phyloP scores from a whole-genome alignment of 2,888 invertebrate species.

The Erebia ligea region DNA sequence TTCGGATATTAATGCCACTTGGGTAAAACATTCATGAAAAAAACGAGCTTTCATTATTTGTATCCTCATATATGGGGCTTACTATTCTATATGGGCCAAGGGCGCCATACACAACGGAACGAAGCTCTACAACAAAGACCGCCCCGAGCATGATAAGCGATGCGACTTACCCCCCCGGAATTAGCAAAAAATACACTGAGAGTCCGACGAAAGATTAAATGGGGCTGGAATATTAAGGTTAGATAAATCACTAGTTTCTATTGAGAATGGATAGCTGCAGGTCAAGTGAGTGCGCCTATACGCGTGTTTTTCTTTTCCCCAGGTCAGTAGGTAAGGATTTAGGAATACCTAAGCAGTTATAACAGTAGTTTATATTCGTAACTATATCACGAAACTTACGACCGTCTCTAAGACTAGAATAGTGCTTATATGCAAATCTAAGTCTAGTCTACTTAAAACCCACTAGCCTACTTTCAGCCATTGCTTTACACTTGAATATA shows the following conservation, averaged over 20 bases:
- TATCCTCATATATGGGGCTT: conserved; percentile 51
- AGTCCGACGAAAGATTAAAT: background rate
- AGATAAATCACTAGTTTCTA: background rate
- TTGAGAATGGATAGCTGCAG: background rate
- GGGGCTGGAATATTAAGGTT: background rate
- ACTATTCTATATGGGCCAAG: conserved; percentile 77
- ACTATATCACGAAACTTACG: background rate
- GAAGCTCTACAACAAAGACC: conserved; percentile 34
- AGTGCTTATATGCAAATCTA: conserved; percentile 32
- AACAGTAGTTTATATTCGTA: background rate
- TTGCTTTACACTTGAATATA: conserved; percentile 24
- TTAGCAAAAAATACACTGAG: conserved; percentile 24
- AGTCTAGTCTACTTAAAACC: conserved; percentile 37
- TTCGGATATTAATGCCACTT: background rate
- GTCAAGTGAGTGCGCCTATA: background rate
- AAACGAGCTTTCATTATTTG: conserved; percentile 11
- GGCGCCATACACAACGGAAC: conserved; percentile 32
- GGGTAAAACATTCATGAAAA: background rate
- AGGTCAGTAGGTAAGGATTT: too few relatives aligned
- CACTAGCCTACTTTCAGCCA: conserved; percentile 35
- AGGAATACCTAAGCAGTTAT: too few relatives aligned
- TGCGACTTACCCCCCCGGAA: conserved; percentile 31
- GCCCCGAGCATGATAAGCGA: conserved; percentile 39
- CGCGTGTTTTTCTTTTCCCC: too few relatives aligned
- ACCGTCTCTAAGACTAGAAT: conserved; percentile 22